Evolutionary conservation across 2,888 invertebrate genomes (phyloP).

Genomic region (Allophyes oxyacanthae): DNA sequence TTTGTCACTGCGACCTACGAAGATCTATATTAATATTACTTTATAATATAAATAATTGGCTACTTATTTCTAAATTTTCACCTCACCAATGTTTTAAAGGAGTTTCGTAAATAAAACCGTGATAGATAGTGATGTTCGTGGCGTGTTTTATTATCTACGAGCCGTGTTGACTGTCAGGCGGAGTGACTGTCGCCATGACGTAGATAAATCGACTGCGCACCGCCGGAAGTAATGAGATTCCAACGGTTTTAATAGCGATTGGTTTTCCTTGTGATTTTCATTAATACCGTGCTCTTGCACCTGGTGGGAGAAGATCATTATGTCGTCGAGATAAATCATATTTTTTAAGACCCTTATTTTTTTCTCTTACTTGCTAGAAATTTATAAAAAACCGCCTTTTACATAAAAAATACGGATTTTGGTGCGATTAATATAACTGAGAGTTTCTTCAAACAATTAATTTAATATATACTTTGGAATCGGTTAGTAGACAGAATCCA

Average conservation of each 20-base stretch:
- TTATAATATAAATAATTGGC: no score
- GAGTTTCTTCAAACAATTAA: no score
- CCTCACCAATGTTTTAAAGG: slow-evolving; percentile 52
- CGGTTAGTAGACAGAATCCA: not conserved
- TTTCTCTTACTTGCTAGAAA: not conserved
- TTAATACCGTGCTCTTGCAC: slow-evolving; percentile 44
- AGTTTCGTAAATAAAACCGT: slow-evolving; percentile 57
- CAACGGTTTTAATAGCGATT: slow-evolving; percentile 58
- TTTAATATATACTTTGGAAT: no score
- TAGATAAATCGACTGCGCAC: slow-evolving; percentile 69
- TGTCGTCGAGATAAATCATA: slow-evolving; percentile 13
- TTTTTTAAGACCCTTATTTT: slow-evolving; percentile 18
- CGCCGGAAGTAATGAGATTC: slow-evolving; percentile 63
- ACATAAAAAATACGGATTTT: not conserved
- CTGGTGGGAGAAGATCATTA: slow-evolving; percentile 42
- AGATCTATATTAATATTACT: no score
- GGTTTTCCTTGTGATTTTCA: slow-evolving; percentile 53
- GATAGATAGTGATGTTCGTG: slow-evolving; percentile 63
- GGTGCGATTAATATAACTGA: no score
- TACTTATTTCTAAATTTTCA: slow-evolving; percentile 40
- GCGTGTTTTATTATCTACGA: slow-evolving; percentile 72
- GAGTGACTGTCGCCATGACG: slow-evolving; percentile 65
- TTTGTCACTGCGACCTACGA: no score
- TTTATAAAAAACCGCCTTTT: not conserved
- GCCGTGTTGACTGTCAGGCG: slow-evolving; percentile 62